Percentiles rank a stretch among this genome's conserved stretches.
Evolutionary conservation across 2,113 vertebrate species (phyloP).

Genomic region (Channa maculata): DNA sequence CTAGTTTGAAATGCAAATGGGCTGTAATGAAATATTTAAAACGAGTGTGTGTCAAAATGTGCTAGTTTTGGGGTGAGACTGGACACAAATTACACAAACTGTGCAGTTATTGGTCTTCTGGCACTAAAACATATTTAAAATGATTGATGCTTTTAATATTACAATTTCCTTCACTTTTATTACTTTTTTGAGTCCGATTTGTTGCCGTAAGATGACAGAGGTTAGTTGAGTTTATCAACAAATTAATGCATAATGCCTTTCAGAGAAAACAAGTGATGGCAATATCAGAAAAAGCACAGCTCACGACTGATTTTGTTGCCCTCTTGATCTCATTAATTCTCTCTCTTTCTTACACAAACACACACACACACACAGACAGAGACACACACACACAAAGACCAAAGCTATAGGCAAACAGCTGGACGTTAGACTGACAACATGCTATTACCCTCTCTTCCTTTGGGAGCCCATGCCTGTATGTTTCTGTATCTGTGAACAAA

Average conservation of each 20-base stretch:
- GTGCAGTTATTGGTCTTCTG: not conserved
- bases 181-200: conserved; percentile 2
- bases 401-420: conserved; percentile 19
- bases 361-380: not conserved
- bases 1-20: not conserved
- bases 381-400: not conserved
- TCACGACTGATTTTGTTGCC: not conserved
- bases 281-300: not conserved
- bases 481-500: not conserved
- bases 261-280: not conserved
- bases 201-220: not conserved
- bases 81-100: not conserved
- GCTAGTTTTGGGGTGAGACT: not conserved
- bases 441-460: conserved; percentile 38
- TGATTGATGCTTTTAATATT: conserved; percentile 44
- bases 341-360: not conserved
- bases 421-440: conserved; percentile 44
- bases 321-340: conserved; percentile 4
- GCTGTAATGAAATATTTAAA: not conserved
- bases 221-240: not conserved
- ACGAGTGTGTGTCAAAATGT: not conserved
- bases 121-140: not conserved
- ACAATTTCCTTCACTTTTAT: not conserved
- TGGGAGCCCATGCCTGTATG: conserved; percentile 4
- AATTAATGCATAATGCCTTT: conserved; percentile 11